Evolutionary conservation across 2,888 invertebrate species (phyloP).

Genomic region (Hedychridium roseum): DNA sequence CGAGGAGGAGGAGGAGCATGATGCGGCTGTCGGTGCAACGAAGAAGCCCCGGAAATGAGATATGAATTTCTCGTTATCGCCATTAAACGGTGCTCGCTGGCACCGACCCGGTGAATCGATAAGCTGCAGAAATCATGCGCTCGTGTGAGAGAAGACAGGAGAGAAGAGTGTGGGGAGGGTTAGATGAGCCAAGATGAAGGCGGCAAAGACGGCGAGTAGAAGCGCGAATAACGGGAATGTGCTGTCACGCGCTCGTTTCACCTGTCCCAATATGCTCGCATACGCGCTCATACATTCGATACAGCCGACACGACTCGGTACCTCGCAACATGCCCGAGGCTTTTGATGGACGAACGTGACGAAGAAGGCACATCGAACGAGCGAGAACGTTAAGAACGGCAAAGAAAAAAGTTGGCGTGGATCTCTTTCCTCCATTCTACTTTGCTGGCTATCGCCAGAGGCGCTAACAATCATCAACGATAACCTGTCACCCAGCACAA

Average conservation of each 20-base stretch:
- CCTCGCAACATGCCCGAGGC: too few species aligned
- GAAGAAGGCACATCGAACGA: not conserved
- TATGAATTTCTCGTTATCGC: too few species aligned
- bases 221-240: conserved; percentile 34
- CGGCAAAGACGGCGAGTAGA: conserved; percentile 20
- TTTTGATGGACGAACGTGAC: too few species aligned
- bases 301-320: conserved; percentile 10
- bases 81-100: too few species aligned
- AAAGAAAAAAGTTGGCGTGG: not conserved
- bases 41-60: too few species aligned
- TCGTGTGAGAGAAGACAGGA: not conserved
- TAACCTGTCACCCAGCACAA: too few species aligned
- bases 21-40: too few species aligned
- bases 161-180: not conserved
- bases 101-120: too few species aligned
- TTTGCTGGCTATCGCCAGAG: too few species aligned
- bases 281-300: conserved; percentile 22
- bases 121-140: too few species aligned
- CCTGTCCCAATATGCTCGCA: conserved; percentile 39
- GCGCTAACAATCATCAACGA: too few species aligned
- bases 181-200: conserved; percentile 8
- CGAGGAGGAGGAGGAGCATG: too few species aligned
- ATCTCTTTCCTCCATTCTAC: not conserved
- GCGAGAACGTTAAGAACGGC: not conserved
- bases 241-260: conserved; percentile 34